Percentiles rank a stretch among this genome's conserved stretches.
phyloP scores from a whole-genome alignment of 2,797 vertebrate species.

The Xiphorhynchus erythropygius region DNA sequence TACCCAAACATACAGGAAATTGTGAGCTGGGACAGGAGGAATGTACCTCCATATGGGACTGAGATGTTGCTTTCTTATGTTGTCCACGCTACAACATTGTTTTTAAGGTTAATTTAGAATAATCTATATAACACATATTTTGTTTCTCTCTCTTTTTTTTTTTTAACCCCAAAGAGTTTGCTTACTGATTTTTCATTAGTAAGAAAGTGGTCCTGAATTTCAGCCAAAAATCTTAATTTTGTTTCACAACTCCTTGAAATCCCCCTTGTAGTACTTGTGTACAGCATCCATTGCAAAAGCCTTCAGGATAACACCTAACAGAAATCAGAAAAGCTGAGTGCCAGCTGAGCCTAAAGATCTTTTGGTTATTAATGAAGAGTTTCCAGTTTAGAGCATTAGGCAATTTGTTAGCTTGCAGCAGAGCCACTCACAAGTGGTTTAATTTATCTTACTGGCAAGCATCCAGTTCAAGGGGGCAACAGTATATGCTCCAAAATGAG shows the following conservation, averaged over 20 bases:
- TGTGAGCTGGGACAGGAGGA: neutral
- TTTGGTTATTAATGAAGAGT: conserved; percentile 59
- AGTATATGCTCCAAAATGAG: conserved; percentile 26
- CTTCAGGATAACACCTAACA: neutral
- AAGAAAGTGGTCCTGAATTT: neutral
- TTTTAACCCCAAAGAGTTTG: neutral
- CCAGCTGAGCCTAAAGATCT: conserved; percentile 35
- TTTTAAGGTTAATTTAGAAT: neutral
- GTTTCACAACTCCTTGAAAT: neutral
- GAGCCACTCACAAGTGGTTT: conserved; percentile 42
- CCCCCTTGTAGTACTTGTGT: neutral
- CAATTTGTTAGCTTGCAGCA: conserved; percentile 53
- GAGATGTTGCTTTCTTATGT: neutral
- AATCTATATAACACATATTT: neutral
- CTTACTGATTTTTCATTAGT: neutral
- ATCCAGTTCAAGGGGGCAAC: conserved; percentile 28
- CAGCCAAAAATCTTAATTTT: neutral
- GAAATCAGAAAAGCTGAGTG: conserved; percentile 23
- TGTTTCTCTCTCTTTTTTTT: too few relatives aligned
- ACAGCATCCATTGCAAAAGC: neutral
- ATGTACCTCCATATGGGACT: neutral
- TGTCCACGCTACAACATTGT: neutral
- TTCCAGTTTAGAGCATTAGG: conserved; percentile 47
- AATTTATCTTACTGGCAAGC: conserved; percentile 50
- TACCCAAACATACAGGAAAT: neutral